Evolutionary conservation across 2,113 vertebrate species (phyloP).

Genomic region (Hyaena hyaena): DNA sequence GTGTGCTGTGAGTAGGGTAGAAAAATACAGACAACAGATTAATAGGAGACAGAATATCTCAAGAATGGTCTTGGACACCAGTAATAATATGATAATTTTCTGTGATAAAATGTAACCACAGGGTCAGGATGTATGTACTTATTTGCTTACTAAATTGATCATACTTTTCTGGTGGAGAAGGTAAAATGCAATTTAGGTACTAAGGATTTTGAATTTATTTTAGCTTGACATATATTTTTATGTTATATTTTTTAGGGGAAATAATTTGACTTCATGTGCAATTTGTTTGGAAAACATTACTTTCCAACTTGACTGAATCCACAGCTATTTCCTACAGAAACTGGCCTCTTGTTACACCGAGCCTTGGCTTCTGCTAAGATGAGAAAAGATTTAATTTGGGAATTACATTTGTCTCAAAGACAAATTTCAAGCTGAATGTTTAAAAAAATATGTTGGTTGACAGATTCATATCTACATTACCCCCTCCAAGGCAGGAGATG

Average conservation of each 20-base stretch:
- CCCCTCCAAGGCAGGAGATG: background rate
- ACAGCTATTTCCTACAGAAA: background rate
- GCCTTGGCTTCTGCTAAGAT: background rate
- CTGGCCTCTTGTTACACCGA: background rate
- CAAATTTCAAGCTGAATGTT: background rate
- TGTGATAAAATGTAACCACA: background rate
- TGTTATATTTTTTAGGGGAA: constrained; percentile 33
- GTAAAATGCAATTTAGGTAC: constrained; percentile 20
- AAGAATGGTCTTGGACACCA: constrained; percentile 54
- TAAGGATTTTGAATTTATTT: constrained; percentile 19
- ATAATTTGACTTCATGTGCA: background rate
- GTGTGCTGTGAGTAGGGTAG: constrained; percentile 37
- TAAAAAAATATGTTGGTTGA: background rate
- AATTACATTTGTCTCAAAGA: constrained; percentile 20
- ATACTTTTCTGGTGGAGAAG: background rate
- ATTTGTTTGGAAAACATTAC: constrained; percentile 54
- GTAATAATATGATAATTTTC: constrained; percentile 63
- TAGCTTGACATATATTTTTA: constrained; percentile 36
- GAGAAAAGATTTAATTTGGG: background rate
- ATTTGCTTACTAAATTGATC: constrained; percentile 58
- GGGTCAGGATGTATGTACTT: constrained; percentile 32
- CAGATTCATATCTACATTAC: background rate
- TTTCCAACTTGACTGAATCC: background rate
- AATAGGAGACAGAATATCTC: constrained; percentile 46
- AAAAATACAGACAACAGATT: constrained; percentile 62